Evolutionary conservation across 2,113 vertebrate species (phyloP).

Genomic region (Irena cyanogastra): DNA sequence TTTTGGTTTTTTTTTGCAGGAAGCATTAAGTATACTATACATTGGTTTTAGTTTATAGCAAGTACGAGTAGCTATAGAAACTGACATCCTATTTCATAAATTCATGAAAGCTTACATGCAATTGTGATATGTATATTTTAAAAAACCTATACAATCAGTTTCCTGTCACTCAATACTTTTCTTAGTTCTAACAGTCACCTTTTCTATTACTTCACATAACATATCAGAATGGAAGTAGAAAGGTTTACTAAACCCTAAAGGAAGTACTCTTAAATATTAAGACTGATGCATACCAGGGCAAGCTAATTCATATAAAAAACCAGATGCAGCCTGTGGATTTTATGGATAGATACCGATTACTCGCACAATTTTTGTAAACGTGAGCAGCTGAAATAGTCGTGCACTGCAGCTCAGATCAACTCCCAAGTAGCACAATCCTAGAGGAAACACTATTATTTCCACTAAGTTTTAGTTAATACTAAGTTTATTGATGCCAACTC

Average conservation of each 20-base stretch:
- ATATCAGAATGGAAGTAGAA: not conserved
- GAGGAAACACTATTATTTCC: not conserved
- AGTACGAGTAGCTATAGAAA: not conserved
- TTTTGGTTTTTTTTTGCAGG: too few species aligned
- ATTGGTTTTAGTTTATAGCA: not conserved
- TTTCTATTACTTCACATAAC: not conserved
- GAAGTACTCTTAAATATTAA: not conserved
- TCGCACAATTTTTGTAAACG: not conserved
- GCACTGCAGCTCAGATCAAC: not conserved
- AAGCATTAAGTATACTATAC: not conserved
- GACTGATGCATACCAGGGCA: not conserved
- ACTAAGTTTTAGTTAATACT: not conserved
- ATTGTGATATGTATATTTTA: rapidly evolving
- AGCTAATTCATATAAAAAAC: not conserved
- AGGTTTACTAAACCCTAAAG: not conserved
- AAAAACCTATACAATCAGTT: not conserved
- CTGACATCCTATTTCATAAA: not conserved
- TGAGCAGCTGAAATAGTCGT: not conserved
- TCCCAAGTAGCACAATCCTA: not conserved
- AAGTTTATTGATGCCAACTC: not conserved
- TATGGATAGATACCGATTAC: rapidly evolving
- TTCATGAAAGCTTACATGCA: not conserved
- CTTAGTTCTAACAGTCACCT: not conserved
- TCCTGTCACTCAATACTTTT: not conserved
- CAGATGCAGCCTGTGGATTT: not conserved